Evolutionary conservation across 2,113 vertebrate species (phyloP), one percentile per base, ranked within the genome.

Genomic region (Dicaeum eximium): DNA sequence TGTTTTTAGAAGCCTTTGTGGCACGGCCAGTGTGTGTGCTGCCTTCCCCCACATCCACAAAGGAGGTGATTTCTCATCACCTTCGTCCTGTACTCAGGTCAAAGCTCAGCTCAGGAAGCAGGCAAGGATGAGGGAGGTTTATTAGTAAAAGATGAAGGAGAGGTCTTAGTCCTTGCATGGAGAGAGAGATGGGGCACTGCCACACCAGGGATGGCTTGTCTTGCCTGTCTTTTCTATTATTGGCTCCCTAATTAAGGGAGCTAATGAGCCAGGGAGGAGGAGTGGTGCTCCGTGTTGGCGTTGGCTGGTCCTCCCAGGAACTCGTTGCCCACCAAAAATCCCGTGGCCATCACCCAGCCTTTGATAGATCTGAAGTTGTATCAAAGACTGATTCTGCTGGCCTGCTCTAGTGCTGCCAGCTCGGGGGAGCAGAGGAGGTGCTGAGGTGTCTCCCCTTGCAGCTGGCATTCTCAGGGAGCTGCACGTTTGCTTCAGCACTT

Each of bases 11-110:
- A 45, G 56, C 61, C 18, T 33, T 44, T 33, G 25, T 73, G 51
- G 42, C 16, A 0, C 1, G 50, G 64, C 79, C 23, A 5, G 27
- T 3, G 27, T 13, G 21, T 40, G n/a, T 33, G 42, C 71, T 69
- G 72, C 69, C 50, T 56, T 45, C 31, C 23, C 28, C 7, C 9
- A 6, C 56, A 24, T 11, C 57, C 33, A 0, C 10, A 12, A 31
- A 20, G 70, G 21, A 16, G 15, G 8, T 11, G 48, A 6, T 31
- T 40, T 42, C 37, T 33, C 31, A 27, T 42, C n/a, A 7, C 57
- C 70, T 54, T 9, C 28, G 1, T 24, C 3, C 0, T 21, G 0
- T 5, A 1, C 31, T 57, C 0, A 0, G 62, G 58, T 82, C 77
- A 45, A 17, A 23, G 37, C 54, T 23, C 7, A 21, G 54, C n/a